These are phyloP conservation scores for Unio pictorum DNA, from an alignment of 2,888 invertebrate species.

Conservation along the genomic window DNA sequence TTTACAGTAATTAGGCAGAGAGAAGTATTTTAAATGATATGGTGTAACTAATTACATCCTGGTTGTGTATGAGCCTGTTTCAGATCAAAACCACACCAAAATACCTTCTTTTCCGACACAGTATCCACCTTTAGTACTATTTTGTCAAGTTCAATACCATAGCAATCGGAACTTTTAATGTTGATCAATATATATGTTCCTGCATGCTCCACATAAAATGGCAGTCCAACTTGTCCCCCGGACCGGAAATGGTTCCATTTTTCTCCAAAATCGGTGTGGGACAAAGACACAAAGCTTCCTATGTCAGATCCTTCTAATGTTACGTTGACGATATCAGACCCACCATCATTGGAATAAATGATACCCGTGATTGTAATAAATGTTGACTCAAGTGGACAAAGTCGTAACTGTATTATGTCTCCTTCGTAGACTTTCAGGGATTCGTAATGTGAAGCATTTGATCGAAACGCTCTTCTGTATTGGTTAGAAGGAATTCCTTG, in stretches of 20 bases:
- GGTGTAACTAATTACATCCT: too few species aligned
- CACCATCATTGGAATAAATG: conserved; percentile 25
- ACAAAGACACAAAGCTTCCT: neutral
- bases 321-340: conserved; percentile 11
- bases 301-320: neutral
- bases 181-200: too few species aligned
- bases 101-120: neutral
- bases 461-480: conserved; percentile 14
- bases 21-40: too few species aligned
- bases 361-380: conserved; percentile 5
- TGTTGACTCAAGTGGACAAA: conserved; percentile 12
- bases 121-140: neutral
- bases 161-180: too few species aligned
- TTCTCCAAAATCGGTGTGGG: too few species aligned
- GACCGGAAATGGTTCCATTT: too few species aligned
- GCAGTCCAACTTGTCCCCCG: too few species aligned
- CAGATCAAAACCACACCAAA: conserved; percentile 15
- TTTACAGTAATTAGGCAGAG: too few species aligned
- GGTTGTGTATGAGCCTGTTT: too few species aligned
- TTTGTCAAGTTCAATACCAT: too few species aligned
- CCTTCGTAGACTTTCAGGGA: conserved; percentile 17
- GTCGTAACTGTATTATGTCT: conserved; percentile 11
- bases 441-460: conserved; percentile 12
- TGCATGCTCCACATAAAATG: too few species aligned
- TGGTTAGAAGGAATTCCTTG: too few species aligned